These are phyloP conservation scores for Eulemur rubriventer DNA, from an alignment of 2,797 vertebrate species.

Conservation along the genomic window DNA sequence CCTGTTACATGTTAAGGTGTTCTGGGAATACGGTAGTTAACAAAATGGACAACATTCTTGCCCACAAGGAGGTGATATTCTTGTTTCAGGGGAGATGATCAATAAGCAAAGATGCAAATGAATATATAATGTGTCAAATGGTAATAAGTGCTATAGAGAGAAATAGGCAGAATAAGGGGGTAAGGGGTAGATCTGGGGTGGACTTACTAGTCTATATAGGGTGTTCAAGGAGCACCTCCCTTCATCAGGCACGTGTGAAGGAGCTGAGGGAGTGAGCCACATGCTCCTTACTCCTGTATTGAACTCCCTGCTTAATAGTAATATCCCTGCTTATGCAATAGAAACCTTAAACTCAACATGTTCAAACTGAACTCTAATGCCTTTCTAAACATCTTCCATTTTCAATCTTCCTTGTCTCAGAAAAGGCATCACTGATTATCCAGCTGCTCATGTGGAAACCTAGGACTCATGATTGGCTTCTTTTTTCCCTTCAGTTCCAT, in stretches of 20 bases:
- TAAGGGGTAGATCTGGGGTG: background rate
- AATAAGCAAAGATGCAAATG: background rate
- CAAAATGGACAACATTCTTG: background rate
- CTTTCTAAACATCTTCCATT: background rate
- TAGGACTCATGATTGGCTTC: background rate
- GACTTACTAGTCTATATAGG: background rate
- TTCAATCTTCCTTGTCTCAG: background rate
- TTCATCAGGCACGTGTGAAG: background rate
- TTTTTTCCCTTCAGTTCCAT: background rate
- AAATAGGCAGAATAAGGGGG: background rate
- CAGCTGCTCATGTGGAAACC: background rate
- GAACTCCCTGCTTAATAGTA: background rate
- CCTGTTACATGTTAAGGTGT: background rate
- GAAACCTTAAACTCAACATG: background rate
- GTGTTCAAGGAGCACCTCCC: background rate
- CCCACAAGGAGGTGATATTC: background rate
- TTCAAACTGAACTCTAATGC: background rate
- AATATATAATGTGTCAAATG: background rate
- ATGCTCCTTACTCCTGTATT: background rate
- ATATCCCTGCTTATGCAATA: no score
- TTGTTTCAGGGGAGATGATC: background rate
- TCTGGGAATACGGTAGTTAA: background rate
- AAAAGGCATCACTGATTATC: background rate
- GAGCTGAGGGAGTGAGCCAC: background rate
- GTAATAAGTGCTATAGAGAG: background rate